Percentiles rank a stretch among this genome's conserved stretches.
Evolutionary conservation across 2,797 vertebrate species (phyloP).

Genomic region (Centroberyx gerrardi): DNA sequence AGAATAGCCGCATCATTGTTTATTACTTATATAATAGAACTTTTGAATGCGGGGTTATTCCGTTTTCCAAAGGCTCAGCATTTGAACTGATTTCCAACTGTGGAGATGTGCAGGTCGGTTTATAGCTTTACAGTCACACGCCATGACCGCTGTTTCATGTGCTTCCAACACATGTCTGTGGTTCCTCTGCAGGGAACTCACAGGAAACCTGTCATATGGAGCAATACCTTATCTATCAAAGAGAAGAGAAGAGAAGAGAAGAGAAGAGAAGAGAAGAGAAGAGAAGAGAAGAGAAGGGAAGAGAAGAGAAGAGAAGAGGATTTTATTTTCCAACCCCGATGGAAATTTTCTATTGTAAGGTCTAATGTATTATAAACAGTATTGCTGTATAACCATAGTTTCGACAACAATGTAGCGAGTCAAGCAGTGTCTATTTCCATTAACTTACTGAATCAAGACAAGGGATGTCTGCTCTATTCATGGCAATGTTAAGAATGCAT

Average conservation of each 20-base stretch:
- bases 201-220: slow-evolving; percentile 56
- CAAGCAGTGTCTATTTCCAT: too few species aligned
- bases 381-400: slow-evolving; percentile 5
- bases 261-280: slow-evolving; percentile 6
- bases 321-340: slow-evolving; percentile 50
- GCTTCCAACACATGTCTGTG: slow-evolving; percentile 55
- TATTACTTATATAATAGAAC: slow-evolving; percentile 61
- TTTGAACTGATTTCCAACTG: slow-evolving; percentile 60
- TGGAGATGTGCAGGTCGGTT: slow-evolving; percentile 70
- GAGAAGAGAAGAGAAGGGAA: background rate
- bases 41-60: slow-evolving; percentile 37
- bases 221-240: background rate
- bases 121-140: slow-evolving; percentile 55
- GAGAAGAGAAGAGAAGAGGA: slow-evolving; percentile 8
- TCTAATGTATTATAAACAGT: background rate
- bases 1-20: slow-evolving; percentile 67
- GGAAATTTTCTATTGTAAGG: slow-evolving; percentile 48
- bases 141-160: slow-evolving; percentile 62
- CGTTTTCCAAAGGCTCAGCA: slow-evolving; percentile 60
- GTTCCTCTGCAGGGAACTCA: slow-evolving; percentile 50
- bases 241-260: background rate
- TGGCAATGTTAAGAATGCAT: background rate
- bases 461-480: background rate
- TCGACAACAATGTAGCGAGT: background rate
- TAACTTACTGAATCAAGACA: too few species aligned